A percentile compares a stretch with the other conserved stretches of the same genome.
Conservation (phyloP, 2,888 invertebrate genomes). For the Tigriopus californicus region DNA sequence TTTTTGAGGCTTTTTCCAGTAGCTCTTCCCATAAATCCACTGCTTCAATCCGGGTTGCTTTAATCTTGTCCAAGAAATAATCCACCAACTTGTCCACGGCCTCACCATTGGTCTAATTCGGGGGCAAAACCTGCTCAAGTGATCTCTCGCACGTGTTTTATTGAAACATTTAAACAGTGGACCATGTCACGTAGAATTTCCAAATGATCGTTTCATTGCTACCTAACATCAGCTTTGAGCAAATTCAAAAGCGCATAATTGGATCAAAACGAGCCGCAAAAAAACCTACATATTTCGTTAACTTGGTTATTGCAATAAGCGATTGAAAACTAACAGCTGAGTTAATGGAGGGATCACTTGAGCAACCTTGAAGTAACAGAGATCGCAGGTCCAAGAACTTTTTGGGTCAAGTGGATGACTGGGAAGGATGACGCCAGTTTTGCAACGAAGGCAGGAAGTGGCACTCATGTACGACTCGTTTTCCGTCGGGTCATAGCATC, state of each 20-base stretch:
- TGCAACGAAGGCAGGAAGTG: slow-evolving; percentile 4
- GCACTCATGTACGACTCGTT: slow-evolving; percentile 18
- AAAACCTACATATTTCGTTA: too few relatives aligned
- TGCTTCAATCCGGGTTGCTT: not conserved
- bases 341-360: too few relatives aligned
- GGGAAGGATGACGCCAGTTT: not conserved
- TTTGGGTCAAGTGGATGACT: not conserved
- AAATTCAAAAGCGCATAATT: too few relatives aligned
- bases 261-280: too few relatives aligned
- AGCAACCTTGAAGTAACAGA: not conserved
- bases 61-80: slow-evolving; percentile 2
- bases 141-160: too few relatives aligned
- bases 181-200: too few relatives aligned
- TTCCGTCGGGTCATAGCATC: slow-evolving; percentile 19
- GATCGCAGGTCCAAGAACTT: not conserved
- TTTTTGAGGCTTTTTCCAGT: not conserved
- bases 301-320: too few relatives aligned
- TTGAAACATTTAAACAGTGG: too few relatives aligned
- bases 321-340: too few relatives aligned
- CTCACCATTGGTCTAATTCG: not conserved
- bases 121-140: too few relatives aligned
- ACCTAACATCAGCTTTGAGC: too few relatives aligned
- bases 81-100: slow-evolving; percentile 5
- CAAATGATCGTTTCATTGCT: too few relatives aligned
- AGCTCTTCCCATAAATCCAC: slow-evolving; percentile 5